Percentiles rank a stretch among this genome's conserved stretches.
phyloP scores from a whole-genome alignment of 2,113 vertebrate species.

The Gnathochromis pfefferi region DNA sequence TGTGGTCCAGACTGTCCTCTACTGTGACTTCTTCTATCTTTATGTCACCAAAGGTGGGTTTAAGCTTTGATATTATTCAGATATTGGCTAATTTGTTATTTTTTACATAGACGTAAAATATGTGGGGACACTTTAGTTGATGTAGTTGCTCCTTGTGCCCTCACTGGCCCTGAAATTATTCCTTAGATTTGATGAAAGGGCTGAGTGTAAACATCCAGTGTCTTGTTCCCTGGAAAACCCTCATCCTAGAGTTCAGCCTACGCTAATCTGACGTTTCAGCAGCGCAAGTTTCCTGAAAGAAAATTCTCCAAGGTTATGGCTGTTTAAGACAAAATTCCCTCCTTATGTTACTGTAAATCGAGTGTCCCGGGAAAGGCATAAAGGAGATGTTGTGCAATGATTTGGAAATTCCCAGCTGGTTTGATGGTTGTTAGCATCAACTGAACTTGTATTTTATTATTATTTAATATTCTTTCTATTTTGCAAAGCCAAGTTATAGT shows the following conservation, averaged over 20 bases:
- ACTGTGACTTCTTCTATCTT: slow-evolving; percentile 99
- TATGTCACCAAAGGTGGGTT: slow-evolving; percentile 96
- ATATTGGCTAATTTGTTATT: neutral
- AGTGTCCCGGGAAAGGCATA: neutral
- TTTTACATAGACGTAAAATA: neutral
- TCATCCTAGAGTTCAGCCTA: neutral
- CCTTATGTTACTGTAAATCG: neutral
- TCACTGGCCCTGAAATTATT: neutral
- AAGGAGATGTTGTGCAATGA: neutral
- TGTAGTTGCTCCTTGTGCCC: neutral
- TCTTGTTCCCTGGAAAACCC: neutral
- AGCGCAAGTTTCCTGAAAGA: neutral
- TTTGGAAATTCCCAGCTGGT: neutral
- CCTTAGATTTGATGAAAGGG: neutral
- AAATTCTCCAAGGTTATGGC: neutral
- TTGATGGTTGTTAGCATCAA: neutral
- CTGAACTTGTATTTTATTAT: neutral
- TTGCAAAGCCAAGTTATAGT: neutral
- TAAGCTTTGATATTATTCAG: neutral
- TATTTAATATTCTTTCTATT: neutral
- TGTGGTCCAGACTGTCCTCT: slow-evolving; percentile 95
- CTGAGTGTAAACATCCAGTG: neutral
- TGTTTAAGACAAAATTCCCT: neutral
- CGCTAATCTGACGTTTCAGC: neutral
- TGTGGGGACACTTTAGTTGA: neutral